Conservation (phyloP, 2,113 vertebrate species). For the Sclerurus mexicanus region DNA sequence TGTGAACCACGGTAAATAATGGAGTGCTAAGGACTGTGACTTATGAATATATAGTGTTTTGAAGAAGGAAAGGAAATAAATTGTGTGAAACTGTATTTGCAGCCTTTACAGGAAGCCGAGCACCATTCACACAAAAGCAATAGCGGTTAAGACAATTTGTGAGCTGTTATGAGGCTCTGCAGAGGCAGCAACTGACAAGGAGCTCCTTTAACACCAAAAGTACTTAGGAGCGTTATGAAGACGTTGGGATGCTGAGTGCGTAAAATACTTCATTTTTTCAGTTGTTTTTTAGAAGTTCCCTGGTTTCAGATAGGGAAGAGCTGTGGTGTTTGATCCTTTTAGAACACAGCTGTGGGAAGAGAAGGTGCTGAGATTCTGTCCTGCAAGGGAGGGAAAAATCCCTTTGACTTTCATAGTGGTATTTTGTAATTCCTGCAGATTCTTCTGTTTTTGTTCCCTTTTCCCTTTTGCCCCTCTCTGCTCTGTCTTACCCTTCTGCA, state of each 20-base stretch:
- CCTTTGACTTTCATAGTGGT: not conserved
- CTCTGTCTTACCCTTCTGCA: not conserved
- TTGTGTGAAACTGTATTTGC: not conserved
- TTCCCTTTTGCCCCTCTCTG: not conserved
- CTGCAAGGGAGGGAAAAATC: not conserved
- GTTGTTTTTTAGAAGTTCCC: not conserved
- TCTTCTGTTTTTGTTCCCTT: not conserved
- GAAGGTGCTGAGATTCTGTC: not conserved
- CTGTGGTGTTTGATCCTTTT: not conserved
- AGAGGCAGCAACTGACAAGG: not conserved
- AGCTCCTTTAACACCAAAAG: not conserved
- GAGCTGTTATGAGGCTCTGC: not conserved
- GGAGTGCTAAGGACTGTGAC: not conserved
- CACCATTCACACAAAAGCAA: not conserved
- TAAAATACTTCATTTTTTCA: not conserved
- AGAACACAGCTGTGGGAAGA: not conserved
- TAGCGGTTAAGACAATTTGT: conserved; percentile 27
- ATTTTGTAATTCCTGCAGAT: not conserved
- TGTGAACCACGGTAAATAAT: not conserved
- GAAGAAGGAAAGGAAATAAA: conserved; percentile 14
- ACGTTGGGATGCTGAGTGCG: not conserved
- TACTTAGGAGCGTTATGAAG: conserved; percentile 7
- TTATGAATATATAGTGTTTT: not conserved
- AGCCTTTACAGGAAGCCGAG: conserved; percentile 15
- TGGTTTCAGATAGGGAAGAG: not conserved